Evolutionary conservation across 1,140 invertebrate species (phyloP), one percentile per base, ranked within the genome.

Genomic region (Pachypeltis micranthus): DNA sequence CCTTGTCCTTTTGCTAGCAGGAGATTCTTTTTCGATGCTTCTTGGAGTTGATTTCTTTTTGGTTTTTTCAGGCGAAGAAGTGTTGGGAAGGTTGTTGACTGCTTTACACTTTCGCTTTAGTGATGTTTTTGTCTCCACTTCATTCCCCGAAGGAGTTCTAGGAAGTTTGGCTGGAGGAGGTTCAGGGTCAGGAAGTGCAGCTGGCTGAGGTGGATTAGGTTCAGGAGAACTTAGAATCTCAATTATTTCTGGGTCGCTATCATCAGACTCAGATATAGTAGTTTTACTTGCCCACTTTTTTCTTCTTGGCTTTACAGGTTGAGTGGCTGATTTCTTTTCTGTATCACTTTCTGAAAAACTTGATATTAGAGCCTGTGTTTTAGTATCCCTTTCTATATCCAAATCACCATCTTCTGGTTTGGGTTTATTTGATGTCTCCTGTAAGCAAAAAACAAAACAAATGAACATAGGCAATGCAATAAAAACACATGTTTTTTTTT

Each of bases 291-390:
- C 56, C 61, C 3, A 24, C 54, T 23, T 19, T n/a, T 26, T 14
- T 47, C 27, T 58, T 55, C 19, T 19, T 57, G 25, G 56, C 57
- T 54, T 66, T 65, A 28, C 62, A 39, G 31, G 31, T 16, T 39
- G n/a, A n/a, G n/a, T n/a, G n/a, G n/a, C 31, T 39, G 31, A 16
- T 39, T 16, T 39, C 31, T 39, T 68, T 25, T 66, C 63, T 25
- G 47, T 61, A 44, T 70, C 69, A 16, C 66, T 68, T 26, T 70
- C 69, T 14, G 67, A 69, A n/a, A 70, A 27, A 57, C 65, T 67
- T 27, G 69, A 67, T 4, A 69, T 44, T n/a, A 67, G 44, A 21
- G 63, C 63, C 25, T 68, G 65, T 34, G 68, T 55, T 29, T 61
- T 65, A 1, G 54, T 23, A 39, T 57, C 60, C 27, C 57, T 55